A percentile compares a stretch with the other conserved stretches of the same genome.
These are phyloP conservation scores for Rallus crepitans DNA, from an alignment of 2,797 vertebrate genomes.

Conservation along the genomic window DNA sequence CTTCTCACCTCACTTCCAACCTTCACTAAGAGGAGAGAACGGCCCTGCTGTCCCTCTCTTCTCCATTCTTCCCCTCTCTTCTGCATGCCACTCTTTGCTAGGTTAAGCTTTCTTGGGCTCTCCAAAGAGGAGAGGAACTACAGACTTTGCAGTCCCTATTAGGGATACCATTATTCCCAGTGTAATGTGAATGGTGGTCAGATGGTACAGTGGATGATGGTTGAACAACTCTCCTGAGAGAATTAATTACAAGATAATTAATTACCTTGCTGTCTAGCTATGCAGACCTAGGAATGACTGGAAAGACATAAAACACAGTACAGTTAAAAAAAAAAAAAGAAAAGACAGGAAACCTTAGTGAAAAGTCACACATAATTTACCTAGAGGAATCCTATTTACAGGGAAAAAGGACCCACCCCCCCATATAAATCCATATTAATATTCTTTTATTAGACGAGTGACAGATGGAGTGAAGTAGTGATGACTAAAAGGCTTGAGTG, in stretches of 20 bases:
- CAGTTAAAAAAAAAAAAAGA: neutral
- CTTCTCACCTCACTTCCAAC: neutral
- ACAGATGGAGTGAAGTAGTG: constrained; percentile 42
- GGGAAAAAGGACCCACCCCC: neutral
- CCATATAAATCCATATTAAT: constrained; percentile 15
- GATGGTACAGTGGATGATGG: neutral
- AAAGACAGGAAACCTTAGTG: neutral
- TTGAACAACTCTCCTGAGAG: neutral
- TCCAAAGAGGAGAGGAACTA: neutral
- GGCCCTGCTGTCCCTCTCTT: neutral
- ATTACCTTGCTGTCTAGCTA: neutral
- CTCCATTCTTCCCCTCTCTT: neutral
- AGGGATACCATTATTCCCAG: neutral
- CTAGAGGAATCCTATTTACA: neutral
- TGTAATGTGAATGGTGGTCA: neutral
- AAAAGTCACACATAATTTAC: neutral
- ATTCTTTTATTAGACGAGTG: constrained; percentile 3
- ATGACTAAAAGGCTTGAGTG: constrained; percentile 45
- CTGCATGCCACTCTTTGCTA: neutral
- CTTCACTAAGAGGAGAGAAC: neutral
- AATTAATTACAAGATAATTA: neutral
- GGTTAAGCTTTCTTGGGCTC: neutral
- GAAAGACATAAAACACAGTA: neutral
- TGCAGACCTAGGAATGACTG: neutral
- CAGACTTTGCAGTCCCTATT: neutral